Base-by-base conservation (phyloP, 2,113 vertebrate species). In the Neopipo cinnamomea region DNA sequence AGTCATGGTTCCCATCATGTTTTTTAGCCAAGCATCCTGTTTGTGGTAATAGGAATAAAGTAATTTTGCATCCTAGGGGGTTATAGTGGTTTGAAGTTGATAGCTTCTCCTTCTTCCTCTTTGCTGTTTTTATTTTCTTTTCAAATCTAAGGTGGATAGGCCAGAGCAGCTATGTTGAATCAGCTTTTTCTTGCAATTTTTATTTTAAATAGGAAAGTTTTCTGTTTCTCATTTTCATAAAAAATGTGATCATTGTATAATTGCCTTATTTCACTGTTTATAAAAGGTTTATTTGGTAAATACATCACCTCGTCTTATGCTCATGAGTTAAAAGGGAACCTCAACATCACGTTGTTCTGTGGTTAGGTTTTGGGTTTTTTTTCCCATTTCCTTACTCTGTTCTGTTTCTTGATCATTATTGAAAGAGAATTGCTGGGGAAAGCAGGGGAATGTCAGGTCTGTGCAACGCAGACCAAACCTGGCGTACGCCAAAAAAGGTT, bases 351-450 rank as follows among this genome's bases (percentile, higher is more conserved):
- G 8, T 41, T 37, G 7, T 46, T 35, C 7, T 56, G 8, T 49
- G 41, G 5, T 18, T 18, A 63, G 1, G n/a, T 11, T 14, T n/a
- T n/a, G n/a, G n/a, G 16, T 6, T 33, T 11, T 41, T 9, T 8
- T 9, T 7, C 5, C 5, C 31, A 0, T 47, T 73, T 63, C n/a
- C 5, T 15, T 37, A 11, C 63, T 84, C 6, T 23, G 0, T 53
- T 33, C 30, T 6, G 3, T 61, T 77, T 11, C 41, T 80, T 83
- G 46, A 52, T 46, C 39, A 2, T 42, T 66, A n/a, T 6, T 83
- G 37, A 61, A 74, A 39, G 31, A 28, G 39, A 61, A 35, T 78
- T 90, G 47, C 78, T 39, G 33, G 47, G 70, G 50, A 47, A 76
- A 83, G 61, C 53, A 65, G 0, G 0, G 50, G 58, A 73, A 61